A percentile compares a stretch with the other conserved stretches of the same genome.
phyloP scores from a whole-genome alignment of 2,888 invertebrate species.

The Fissipunctia ypsillon region DNA sequence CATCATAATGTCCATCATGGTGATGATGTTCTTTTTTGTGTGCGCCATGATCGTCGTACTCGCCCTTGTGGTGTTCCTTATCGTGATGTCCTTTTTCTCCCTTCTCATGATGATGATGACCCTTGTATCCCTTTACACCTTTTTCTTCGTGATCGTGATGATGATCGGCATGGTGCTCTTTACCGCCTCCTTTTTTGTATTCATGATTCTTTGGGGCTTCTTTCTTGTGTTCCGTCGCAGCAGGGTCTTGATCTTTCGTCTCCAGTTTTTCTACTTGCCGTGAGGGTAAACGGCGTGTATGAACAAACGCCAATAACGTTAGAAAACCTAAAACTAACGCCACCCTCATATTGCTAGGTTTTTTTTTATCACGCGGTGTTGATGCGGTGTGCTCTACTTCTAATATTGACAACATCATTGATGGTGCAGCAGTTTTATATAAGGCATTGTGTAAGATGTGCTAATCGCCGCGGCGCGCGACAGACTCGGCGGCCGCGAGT shows the following conservation, averaged over 20 bases:
- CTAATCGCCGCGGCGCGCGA: slow-evolving; percentile 83
- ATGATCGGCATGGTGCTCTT: slow-evolving; percentile 92
- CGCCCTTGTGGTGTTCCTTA: slow-evolving; percentile 92
- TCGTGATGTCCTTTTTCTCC: slow-evolving; percentile 94
- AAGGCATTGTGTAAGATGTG: slow-evolving; percentile 88
- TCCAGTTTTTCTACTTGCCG: slow-evolving; percentile 68
- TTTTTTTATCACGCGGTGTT: slow-evolving; percentile 68
- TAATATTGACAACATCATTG: slow-evolving; percentile 84
- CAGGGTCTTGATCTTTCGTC: slow-evolving; percentile 80
- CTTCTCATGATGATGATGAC: slow-evolving; percentile 92
- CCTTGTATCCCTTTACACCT: slow-evolving; percentile 93
- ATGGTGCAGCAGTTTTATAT: slow-evolving; percentile 89
- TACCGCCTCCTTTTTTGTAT: slow-evolving; percentile 92
- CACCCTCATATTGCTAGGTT: slow-evolving; percentile 80
- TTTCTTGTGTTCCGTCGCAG: slow-evolving; percentile 87
- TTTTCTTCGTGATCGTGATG: slow-evolving; percentile 92
- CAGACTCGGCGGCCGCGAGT: slow-evolving; percentile 70
- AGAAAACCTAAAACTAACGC: slow-evolving; percentile 79
- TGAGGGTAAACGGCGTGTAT: slow-evolving; percentile 79
- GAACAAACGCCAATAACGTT: slow-evolving; percentile 73
- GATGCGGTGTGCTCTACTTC: slow-evolving; percentile 77
- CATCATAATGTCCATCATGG: slow-evolving; percentile 92
- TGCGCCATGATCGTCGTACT: slow-evolving; percentile 91
- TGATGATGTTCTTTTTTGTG: slow-evolving; percentile 92
- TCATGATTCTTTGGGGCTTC: slow-evolving; percentile 86